Base-by-base conservation (phyloP, 2,797 vertebrate genomes). In the Glyptemys insculpta region DNA sequence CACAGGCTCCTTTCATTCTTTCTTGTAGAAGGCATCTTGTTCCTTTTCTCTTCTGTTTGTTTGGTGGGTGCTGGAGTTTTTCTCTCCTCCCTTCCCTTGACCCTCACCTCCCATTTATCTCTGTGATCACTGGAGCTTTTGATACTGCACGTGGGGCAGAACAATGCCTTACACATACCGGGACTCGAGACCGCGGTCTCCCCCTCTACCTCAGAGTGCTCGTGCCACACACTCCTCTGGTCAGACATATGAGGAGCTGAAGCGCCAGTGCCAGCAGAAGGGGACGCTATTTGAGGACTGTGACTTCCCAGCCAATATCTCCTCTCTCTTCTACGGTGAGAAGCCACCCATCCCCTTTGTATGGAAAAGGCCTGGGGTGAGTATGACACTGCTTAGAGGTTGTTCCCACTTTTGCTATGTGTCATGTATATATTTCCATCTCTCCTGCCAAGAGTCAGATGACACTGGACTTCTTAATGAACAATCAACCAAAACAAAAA, bases 361-460 rank as follows among this genome's bases (percentile, higher is more conserved):
- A 81, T 99, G 99, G 99, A 99, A 99, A 97, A 98, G 99, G 84
- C 99, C 99, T 0, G 94, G 96, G 98, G 99, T 99, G 98, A 93
- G 99, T 96, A 79, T 1, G 47, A 19, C 53, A 31, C 31, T 15
- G 41, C 16, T 54, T 27, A 29, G 41, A 78, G 14, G 6, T 49
- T 49, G 6, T 49, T 78, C 15, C 25, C 27, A 14, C 41, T 18
- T 47, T 78, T 49, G 5, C 25, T 49, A 5, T 27, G 23, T 5
- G 25, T 14, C 62, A 10, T 37, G 21, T 41, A 12, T 41, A 29
- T 18, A 29, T 29, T 16, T 62, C 21, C 34, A 41, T 41, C 47
- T 74, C 11, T 62, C 29, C 50, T 31, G 65, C 29, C 27, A 47
- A 72, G 65, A 41, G 25, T 78, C 23, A 31, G 25, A 29, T 47